These are phyloP conservation scores for Synanceia verrucosa DNA, from an alignment of 2,797 vertebrate species.

Conservation along the genomic window DNA sequence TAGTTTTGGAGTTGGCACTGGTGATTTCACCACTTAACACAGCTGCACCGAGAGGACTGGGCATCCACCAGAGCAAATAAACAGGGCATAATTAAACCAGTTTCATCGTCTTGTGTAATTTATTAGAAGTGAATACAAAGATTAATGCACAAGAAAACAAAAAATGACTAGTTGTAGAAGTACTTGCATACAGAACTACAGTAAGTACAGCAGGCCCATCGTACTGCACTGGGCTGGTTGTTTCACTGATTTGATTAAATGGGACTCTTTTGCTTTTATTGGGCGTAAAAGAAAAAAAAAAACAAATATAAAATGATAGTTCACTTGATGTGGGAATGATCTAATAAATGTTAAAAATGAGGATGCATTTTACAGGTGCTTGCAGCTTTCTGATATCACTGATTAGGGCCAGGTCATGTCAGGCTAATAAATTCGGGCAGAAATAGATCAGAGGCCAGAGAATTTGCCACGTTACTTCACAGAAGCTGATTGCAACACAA, in stretches of 20 bases:
- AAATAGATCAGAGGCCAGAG: conserved; percentile 45
- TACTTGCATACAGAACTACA: not conserved
- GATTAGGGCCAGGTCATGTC: conserved; percentile 31
- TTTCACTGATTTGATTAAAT: not conserved
- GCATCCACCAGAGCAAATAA: conserved; percentile 14
- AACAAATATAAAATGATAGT: not conserved
- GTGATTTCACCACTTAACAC: conserved; percentile 3
- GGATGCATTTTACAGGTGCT: conserved; percentile 11
- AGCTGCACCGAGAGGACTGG: not conserved
- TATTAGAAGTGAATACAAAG: conserved; percentile 2
- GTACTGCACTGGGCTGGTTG: not conserved
- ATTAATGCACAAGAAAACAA: not conserved
- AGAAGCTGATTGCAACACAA: conserved; percentile 15
- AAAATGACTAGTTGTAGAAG: not conserved
- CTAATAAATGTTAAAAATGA: not conserved
- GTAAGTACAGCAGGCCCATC: not conserved
- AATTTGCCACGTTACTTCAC: conserved; percentile 7
- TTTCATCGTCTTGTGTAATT: conserved; percentile 14
- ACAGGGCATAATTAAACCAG: not conserved
- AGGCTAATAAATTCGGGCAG: conserved; percentile 36
- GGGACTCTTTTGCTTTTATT: not conserved
- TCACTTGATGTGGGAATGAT: not conserved
- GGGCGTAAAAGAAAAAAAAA: not conserved
- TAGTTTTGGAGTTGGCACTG: not conserved
- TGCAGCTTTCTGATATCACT: conserved; percentile 20